Conservation (phyloP, 2,888 invertebrate genomes). For the Macrosiphum euphorbiae region DNA sequence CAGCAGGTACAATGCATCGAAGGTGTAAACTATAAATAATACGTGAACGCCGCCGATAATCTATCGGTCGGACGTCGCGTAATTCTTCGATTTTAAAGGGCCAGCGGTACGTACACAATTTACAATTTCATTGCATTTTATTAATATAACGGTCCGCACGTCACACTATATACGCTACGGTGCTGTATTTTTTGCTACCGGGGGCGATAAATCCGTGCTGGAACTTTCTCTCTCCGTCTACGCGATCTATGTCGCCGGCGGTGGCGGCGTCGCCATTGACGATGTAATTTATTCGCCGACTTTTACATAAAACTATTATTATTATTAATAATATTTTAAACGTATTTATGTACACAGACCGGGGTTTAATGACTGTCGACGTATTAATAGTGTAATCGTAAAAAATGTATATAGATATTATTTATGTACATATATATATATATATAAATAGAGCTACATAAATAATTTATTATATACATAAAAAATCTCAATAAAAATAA, state of each 20-base stretch:
- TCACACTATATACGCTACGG: neutral
- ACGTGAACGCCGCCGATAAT: neutral
- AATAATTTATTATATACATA: conserved; percentile 15
- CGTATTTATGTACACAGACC: conserved; percentile 28
- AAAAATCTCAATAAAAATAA: conserved; percentile 20
- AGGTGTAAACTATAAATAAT: neutral
- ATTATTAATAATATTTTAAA: conserved; percentile 16
- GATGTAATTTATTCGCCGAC: conserved; percentile 31
- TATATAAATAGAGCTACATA: neutral
- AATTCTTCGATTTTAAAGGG: conserved; percentile 29
- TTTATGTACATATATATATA: neutral
- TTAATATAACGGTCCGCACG: conserved; percentile 7
- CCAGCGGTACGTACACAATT: neutral
- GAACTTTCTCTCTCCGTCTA: conserved; percentile 3
- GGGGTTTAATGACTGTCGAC: neutral
- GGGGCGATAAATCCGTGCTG: conserved; percentile 3
- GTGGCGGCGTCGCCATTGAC: neutral
- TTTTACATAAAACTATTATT: conserved; percentile 44
- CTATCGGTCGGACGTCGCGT: conserved; percentile 1
- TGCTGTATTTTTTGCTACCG: neutral
- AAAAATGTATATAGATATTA: neutral
- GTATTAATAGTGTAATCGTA: conserved; percentile 11
- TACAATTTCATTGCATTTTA: neutral
- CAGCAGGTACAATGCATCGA: neutral
- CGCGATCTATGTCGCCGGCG: neutral